These are phyloP conservation scores for Cryptoblepharus egeriae DNA, from an alignment of 2,797 vertebrate genomes.

Conservation along the genomic window DNA sequence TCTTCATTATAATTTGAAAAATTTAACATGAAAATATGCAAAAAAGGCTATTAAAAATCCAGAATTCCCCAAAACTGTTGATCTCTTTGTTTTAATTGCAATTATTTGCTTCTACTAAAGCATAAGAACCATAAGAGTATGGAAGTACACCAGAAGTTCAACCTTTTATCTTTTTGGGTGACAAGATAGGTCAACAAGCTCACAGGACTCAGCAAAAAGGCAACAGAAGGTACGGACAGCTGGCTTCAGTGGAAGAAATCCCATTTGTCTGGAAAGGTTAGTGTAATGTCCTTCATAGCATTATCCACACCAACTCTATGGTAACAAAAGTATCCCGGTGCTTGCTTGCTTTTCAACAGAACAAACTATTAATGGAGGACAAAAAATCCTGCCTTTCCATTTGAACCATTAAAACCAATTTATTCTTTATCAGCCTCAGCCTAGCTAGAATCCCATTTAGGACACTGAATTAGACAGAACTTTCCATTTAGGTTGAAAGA, in stretches of 20 bases:
- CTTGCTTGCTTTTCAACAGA: not conserved
- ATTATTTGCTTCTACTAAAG: not conserved
- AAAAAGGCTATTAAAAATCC: accelerated
- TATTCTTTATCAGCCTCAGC: not conserved
- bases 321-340: not conserved
- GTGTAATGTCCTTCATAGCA: not conserved
- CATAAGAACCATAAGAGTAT: not conserved
- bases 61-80: not conserved
- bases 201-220: not conserved
- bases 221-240: not conserved
- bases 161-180: constrained; percentile 13
- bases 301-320: not conserved
- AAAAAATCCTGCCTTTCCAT: not conserved
- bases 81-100: not conserved
- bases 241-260: constrained; percentile 26
- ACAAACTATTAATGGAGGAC: not conserved
- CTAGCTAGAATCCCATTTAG: not conserved
- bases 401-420: not conserved
- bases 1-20: not conserved
- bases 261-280: not conserved
- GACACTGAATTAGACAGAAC: not conserved
- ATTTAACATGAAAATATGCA: not conserved
- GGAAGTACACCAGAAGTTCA: not conserved
- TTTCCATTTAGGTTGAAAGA: not conserved
- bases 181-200: not conserved